These are phyloP conservation scores for Spinus olivaceus DNA, from an alignment of 2,797 vertebrate species.

Conservation along the genomic window DNA sequence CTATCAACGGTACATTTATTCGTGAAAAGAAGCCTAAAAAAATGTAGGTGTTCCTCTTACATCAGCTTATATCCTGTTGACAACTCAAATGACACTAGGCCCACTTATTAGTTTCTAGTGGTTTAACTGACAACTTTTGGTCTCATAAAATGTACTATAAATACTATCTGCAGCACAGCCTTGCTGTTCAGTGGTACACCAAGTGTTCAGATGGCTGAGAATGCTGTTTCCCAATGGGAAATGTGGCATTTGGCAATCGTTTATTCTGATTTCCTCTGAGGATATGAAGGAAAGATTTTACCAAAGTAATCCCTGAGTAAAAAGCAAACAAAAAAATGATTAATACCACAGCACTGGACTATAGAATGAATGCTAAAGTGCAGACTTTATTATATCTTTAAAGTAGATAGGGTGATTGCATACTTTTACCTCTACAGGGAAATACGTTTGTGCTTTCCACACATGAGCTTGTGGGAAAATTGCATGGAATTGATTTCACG, in stretches of 20 bases:
- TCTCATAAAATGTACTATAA: slow-evolving; percentile 65
- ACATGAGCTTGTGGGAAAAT: neutral
- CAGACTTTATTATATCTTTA: neutral
- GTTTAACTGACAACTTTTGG: slow-evolving; percentile 70
- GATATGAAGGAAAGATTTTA: slow-evolving; percentile 18
- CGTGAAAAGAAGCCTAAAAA: neutral
- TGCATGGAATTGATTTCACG: slow-evolving; percentile 20
- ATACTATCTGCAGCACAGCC: slow-evolving; percentile 34
- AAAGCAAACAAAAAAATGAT: neutral
- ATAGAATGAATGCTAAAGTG: neutral
- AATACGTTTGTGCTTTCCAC: neutral
- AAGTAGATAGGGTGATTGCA: neutral
- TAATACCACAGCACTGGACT: neutral
- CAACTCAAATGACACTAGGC: slow-evolving; percentile 56
- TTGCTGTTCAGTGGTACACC: slow-evolving; percentile 29
- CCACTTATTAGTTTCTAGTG: slow-evolving; percentile 67
- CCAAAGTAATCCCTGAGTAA: neutral
- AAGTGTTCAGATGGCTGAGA: slow-evolving; percentile 37
- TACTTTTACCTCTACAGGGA: slow-evolving; percentile 23
- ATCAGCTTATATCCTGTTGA: slow-evolving; percentile 69
- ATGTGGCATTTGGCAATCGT: neutral
- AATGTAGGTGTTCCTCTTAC: slow-evolving; percentile 61
- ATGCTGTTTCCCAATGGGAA: slow-evolving; percentile 52
- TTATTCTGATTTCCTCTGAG: slow-evolving; percentile 39
- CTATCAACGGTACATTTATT: neutral